Evolutionary conservation across 2,888 invertebrate genomes (phyloP).

Genomic region (Polydrusus pterygomalis): DNA sequence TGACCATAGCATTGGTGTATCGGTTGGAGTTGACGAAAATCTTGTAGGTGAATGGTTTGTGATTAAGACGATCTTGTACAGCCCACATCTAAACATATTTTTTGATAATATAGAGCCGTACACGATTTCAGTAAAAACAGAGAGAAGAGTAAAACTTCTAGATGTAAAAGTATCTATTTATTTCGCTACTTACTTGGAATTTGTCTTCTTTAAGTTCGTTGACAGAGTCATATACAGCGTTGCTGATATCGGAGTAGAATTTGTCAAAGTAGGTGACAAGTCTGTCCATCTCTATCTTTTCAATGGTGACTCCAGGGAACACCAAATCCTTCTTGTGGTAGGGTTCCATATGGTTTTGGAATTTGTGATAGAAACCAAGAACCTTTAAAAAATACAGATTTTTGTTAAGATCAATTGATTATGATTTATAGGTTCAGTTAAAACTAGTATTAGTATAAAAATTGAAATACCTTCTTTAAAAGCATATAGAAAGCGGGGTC

Average conservation of each 20-base stretch:
- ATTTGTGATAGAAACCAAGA: slow-evolving; percentile 31
- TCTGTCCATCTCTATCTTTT: slow-evolving; percentile 78
- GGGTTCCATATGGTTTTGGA: slow-evolving; percentile 55
- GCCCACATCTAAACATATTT: slow-evolving; percentile 73
- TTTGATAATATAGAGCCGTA: not conserved
- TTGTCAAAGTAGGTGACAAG: slow-evolving; percentile 82
- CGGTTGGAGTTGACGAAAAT: slow-evolving; percentile 78
- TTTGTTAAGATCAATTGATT: no score
- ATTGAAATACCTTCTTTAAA: slow-evolving; percentile 74
- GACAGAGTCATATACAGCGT: slow-evolving; percentile 71
- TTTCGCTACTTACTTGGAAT: slow-evolving; percentile 32
- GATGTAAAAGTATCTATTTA: not conserved
- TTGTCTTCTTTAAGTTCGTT: slow-evolving; percentile 72
- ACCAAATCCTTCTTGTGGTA: slow-evolving; percentile 78
- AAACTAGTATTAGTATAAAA: no score
- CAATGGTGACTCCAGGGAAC: slow-evolving; percentile 77
- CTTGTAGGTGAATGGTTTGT: slow-evolving; percentile 79
- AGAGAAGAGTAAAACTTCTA: not conserved
- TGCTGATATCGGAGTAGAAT: slow-evolving; percentile 77
- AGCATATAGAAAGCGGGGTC: slow-evolving; percentile 83
- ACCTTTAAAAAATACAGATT: not conserved
- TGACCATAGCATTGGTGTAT: slow-evolving; percentile 76
- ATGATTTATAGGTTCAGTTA: not conserved
- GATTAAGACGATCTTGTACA: slow-evolving; percentile 82
- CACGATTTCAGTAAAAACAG: not conserved